Conservation (phyloP, 2,888 invertebrate genomes). For the Gnatocerus cornutus region DNA sequence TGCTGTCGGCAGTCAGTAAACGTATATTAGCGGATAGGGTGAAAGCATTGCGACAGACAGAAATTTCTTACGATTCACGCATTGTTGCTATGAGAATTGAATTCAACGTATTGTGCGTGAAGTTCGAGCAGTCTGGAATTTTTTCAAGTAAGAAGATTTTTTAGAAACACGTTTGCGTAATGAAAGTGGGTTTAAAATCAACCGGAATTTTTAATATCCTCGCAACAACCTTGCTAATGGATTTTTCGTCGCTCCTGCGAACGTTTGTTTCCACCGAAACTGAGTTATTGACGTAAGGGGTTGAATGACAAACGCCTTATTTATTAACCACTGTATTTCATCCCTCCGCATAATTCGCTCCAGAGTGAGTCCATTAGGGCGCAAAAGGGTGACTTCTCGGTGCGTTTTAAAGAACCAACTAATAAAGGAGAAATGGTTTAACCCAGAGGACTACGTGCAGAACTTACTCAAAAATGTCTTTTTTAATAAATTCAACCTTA, state of each 20-base stretch:
- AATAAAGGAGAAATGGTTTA: neutral
- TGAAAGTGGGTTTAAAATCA: no score
- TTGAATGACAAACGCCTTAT: constrained; percentile 33
- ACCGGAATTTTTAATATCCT: neutral
- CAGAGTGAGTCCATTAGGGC: constrained; percentile 25
- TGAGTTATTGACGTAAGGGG: constrained; percentile 8
- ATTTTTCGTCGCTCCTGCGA: neutral
- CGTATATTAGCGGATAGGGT: constrained; percentile 9
- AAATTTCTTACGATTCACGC: constrained; percentile 4
- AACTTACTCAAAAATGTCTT: neutral
- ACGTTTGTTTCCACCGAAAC: neutral
- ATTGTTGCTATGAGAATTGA: neutral
- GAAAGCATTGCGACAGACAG: constrained; percentile 5
- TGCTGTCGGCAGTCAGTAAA: constrained; percentile 7
- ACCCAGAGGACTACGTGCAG: neutral
- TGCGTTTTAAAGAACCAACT: constrained; percentile 11
- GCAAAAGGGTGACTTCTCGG: constrained; percentile 19
- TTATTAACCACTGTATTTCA: constrained; percentile 30
- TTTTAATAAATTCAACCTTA: no score
- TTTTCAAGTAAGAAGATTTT: no score
- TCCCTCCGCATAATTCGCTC: constrained; percentile 20
- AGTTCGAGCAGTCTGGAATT: no score
- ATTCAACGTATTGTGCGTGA: neutral
- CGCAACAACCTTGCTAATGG: neutral
- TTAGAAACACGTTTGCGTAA: no score